These are phyloP conservation scores for Chauna torquata DNA, from an alignment of 2,113 vertebrate species.

Conservation along the genomic window DNA sequence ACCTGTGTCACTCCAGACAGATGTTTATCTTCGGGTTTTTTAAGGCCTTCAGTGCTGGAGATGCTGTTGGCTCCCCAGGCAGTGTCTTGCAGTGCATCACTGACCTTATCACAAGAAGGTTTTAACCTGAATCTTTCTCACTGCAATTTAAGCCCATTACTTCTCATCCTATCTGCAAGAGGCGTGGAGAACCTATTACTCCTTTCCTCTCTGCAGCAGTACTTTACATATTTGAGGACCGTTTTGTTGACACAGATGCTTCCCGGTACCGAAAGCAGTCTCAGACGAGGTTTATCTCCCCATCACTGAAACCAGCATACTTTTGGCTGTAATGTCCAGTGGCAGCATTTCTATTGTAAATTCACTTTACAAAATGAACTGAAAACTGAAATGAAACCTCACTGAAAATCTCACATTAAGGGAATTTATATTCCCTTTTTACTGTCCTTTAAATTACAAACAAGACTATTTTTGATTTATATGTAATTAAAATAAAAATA, in stretches of 20 bases:
- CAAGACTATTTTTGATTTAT: constrained; percentile 10
- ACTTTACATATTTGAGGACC: not conserved
- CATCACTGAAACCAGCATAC: not conserved
- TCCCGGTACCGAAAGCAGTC: constrained; percentile 2
- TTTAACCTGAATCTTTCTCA: constrained; percentile 20
- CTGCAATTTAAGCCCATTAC: constrained; percentile 41
- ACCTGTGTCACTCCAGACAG: constrained; percentile 4
- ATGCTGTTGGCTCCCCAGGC: not conserved
- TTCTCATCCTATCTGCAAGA: constrained; percentile 25
- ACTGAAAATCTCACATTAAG: not conserved
- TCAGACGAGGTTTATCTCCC: constrained; percentile 25
- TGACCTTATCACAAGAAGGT: constrained; percentile 21
- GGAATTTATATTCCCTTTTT: constrained; percentile 40
- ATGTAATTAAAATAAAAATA: constrained; percentile 28
- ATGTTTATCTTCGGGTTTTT: constrained; percentile 11
- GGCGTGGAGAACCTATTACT: constrained; percentile 1
- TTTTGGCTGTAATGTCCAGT: not conserved
- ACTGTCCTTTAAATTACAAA: constrained; percentile 27
- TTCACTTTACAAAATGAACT: not conserved
- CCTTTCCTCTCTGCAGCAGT: constrained; percentile 23
- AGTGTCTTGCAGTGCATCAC: not conserved
- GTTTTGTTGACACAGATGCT: constrained; percentile 29
- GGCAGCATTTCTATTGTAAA: not conserved
- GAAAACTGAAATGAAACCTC: constrained; percentile 35
- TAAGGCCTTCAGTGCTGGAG: not conserved